These are phyloP conservation scores for Tenebrosternarchus preto DNA, from an alignment of 2,113 vertebrate species.

Conservation along the genomic window DNA sequence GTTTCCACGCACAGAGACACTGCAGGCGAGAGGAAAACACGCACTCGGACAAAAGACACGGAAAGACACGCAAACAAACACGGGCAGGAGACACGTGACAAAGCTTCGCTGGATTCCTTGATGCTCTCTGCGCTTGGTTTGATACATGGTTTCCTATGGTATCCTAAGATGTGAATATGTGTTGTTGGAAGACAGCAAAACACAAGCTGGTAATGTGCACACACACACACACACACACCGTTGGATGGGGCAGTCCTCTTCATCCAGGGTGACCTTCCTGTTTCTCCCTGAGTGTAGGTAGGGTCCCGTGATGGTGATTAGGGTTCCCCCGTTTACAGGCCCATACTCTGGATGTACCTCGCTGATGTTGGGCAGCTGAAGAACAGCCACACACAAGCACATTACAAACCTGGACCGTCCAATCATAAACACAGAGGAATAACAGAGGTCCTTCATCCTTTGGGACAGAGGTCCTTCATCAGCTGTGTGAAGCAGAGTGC, in stretches of 20 bases:
- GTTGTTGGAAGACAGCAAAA: no score
- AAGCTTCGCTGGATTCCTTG: no score
- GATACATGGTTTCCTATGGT: no score
- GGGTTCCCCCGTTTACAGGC: constrained; percentile 84
- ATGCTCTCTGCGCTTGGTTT: no score
- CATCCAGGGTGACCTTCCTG: constrained; percentile 80
- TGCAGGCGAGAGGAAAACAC: constrained; percentile 41
- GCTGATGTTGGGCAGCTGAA: constrained; percentile 78
- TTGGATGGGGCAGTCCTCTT: constrained; percentile 76
- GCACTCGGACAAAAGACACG: constrained; percentile 39
- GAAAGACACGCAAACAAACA: not conserved
- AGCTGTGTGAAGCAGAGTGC: no score
- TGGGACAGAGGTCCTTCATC: no score
- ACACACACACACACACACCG: constrained; percentile 61
- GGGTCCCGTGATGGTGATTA: constrained; percentile 79
- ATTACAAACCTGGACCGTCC: not conserved
- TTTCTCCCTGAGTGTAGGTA: constrained; percentile 79
- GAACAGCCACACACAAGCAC: not conserved
- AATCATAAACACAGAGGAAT: no score
- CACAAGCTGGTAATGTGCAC: no score
- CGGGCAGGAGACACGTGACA: not conserved
- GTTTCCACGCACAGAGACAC: constrained; percentile 66
- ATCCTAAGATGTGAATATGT: no score
- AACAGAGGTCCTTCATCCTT: no score
- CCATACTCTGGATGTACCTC: constrained; percentile 83